Base-by-base conservation (phyloP, 2,888 invertebrate genomes). In the Neoascia interrupta region DNA sequence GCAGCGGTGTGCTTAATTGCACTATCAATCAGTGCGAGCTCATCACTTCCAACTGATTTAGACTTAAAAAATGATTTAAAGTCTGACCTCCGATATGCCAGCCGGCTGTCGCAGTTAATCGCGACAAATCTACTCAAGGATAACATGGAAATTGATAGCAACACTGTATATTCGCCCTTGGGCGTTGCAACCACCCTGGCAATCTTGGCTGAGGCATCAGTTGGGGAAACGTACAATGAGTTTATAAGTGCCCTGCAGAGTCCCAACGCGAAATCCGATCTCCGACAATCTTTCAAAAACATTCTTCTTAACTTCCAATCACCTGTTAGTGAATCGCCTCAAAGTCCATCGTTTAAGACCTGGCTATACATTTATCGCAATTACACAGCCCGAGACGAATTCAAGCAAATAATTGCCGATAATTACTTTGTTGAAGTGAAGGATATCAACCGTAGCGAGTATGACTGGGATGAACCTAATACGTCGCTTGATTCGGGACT, bases 291-390 rank as follows among this genome's bases (percentile, higher is more conserved):
- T 2, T 88, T 85, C 31, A 83, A 83, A 39, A 64, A 81, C 1
- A 83, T 88, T 15, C 53, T 88, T 41, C 73, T 81, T 10, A 83
- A 83, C 81, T 87, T 86, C 39, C 84, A 85, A 74, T 83, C 84
- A 26, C 54, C 66, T 31, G 19, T 21, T 5, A 83, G 80, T 0
- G 83, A 84, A 1, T 81, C 81, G 1, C 79, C 82, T 5, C 74
- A 84, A 0, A 64, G 84, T 68, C 92, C 92, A 0, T 92, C 92
- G 81, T 88, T 93, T 81, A 92, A 92, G 84, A 92, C 92, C 82
- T 93, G 91, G 89, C 91, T 93, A 83, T 93, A 93, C 82, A 90
- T 93, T 4, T 93, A 93, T 85, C 92, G 92, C 83, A 93, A 93
- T 82, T 91, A 92, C 83, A 91, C 91, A 0, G 91, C 91, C 2